Conservation (phyloP, 2,113 vertebrate genomes). For the Ginglymostoma cirratum region DNA sequence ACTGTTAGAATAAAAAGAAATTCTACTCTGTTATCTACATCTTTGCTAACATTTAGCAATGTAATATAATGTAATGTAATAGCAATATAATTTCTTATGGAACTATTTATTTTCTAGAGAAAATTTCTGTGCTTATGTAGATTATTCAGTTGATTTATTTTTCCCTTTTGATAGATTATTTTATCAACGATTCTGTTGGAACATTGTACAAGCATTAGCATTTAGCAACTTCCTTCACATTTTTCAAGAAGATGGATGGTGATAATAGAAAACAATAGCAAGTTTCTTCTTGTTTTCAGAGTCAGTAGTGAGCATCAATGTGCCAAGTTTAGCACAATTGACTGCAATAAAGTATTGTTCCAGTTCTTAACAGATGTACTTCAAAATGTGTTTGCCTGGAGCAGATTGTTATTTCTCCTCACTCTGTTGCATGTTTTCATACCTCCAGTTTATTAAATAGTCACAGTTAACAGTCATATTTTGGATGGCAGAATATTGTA, state of each 20-base stretch:
- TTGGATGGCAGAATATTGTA: background rate
- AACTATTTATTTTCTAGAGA: background rate
- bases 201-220: background rate
- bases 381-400: background rate
- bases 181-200: background rate
- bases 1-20: background rate
- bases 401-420: slow-evolving; percentile 17
- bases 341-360: background rate
- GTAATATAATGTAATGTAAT: background rate
- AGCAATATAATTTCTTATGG: background rate
- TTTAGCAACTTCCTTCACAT: slow-evolving; percentile 1
- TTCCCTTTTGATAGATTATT: background rate
- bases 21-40: background rate
- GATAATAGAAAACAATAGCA: background rate
- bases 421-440: background rate
- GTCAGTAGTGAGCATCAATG: background rate
- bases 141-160: background rate
- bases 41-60: background rate
- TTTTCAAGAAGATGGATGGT: background rate
- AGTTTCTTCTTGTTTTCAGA: background rate
- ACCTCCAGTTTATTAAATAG: background rate
- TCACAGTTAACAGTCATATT: background rate
- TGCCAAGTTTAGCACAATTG: background rate
- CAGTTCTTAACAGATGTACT: background rate
- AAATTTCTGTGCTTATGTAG: background rate